Base-by-base conservation (phyloP, 1,140 invertebrate genomes). In the Psilanteris sp. region DNA sequence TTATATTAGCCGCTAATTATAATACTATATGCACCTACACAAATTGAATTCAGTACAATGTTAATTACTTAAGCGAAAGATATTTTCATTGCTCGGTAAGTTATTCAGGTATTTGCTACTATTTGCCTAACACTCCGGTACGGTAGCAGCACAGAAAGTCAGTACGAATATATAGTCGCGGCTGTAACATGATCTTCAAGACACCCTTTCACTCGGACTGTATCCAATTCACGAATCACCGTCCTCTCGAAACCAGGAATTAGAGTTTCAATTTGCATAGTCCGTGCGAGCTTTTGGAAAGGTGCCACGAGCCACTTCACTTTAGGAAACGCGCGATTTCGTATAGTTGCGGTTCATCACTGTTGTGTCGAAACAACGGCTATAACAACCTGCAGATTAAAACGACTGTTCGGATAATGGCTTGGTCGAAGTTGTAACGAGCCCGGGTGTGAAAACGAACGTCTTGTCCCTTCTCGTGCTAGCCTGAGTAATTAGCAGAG, bases 401-500 rank as follows among this genome's bases (percentile, higher is more conserved):
- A 62, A 62, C 10, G 10, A 37, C 22, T 48, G 20, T 61, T 46
- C 22, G 20, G 26, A 44, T 32, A 34, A 43, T 15, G 37, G 13
- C 18, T 39, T 10, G 36, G 16, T 32, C 10, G 22, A 43, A 52
- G 26, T 24, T 52, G 14, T 37, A 44, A 59, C 20, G 29, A 44
- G 34, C 24, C 15, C 11, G 14, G 27, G 20, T 0, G 31, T 34
- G 26, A 4, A 34, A 43, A 52, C 37, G 46, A 64, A 24, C 46
- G 36, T 32, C 59, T 32, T 34, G 44, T 43, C 46, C 37, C 5
- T 27, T 8, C 13, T 29, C 13, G 22, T 13, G 39, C 14, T 11
- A 29, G 39, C 31, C 9, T 8, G 44, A 66, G 67, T 76, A 80
- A 80, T 80, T 78, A 80, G 72, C 44, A 46, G 32, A 71, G 62